Base-by-base conservation (phyloP, 2,888 invertebrate genomes). In the Cheilosia soror region DNA sequence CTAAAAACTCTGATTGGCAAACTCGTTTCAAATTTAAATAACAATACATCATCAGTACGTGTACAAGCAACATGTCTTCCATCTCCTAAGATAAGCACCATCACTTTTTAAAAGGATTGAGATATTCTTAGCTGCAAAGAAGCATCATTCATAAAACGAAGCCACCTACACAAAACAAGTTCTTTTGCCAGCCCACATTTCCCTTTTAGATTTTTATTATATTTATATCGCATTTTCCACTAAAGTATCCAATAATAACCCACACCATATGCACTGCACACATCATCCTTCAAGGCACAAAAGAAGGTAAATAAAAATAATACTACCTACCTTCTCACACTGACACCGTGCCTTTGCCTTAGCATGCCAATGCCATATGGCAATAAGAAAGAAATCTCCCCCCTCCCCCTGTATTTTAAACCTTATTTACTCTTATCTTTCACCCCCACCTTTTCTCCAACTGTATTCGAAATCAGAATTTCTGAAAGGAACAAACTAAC, bases 261-360 rank as follows among this genome's bases (percentile, higher is more conserved):
- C 55, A 58, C 65, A 51, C 65, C 78, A 79, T 71, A 65, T 71
- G 78, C 20, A 20, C 63, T 71, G 78, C 20, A 20, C 63, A 79
- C 51, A 72, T 49, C 63, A 78, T 66, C 63, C 55, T 51, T 60
- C 44, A 37, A 55, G 60, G 44, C 44, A 71, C 57, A 65, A 63
- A 20, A 65, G 49, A 49, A 78, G 63, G 78, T 63, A 78, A 78
- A 78, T 71, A 77, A 77, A 77, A 77, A 77, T 63, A 78, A 63
- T 49, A 53, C 63, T 15, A 71, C 15, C 33, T 55, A 20, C 69
- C 69, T 55, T 78, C 69, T 68, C 63, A 40, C 13, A 51, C 44
- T 42, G 20, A 20, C 60, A 13, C n/a, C 51, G 13, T 5, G 11
- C 42, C 25, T 25, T 20, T 13, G 27, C 4, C 37, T 42, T 13